phyloP scores from a whole-genome alignment of 2,797 vertebrate species.

The Dicrostonyx torquatus region DNA sequence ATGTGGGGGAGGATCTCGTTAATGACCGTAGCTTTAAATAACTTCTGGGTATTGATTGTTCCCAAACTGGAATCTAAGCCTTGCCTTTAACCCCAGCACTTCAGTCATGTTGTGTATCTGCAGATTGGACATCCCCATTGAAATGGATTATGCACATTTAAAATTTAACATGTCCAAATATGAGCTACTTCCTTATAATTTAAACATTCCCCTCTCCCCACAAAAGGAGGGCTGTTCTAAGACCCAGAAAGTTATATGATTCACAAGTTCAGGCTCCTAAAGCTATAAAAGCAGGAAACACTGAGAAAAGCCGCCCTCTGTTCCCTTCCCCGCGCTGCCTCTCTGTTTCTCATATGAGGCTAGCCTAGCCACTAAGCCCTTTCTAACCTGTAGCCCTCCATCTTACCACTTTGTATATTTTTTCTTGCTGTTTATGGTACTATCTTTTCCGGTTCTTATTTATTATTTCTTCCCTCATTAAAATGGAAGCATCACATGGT shows the following conservation, averaged over 20 bases:
- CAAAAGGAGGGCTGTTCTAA: neutral
- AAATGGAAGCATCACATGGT: neutral
- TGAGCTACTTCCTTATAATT: neutral
- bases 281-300: neutral
- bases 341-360: constrained; percentile 1
- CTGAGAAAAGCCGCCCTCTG: neutral
- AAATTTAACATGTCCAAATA: neutral
- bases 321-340: neutral
- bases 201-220: neutral
- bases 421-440: constrained; percentile 18
- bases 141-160: neutral
- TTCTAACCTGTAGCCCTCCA: constrained; percentile 1
- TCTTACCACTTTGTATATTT: neutral
- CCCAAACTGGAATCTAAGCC: neutral
- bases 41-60: neutral
- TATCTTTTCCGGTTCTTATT: neutral
- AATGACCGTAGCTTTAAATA: constrained; percentile 11
- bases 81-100: neutral
- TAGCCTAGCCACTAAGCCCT: neutral
- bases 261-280: neutral
- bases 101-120: neutral
- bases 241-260: neutral
- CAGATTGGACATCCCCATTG: neutral
- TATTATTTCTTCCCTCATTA: neutral
- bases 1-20: neutral